These are phyloP conservation scores for Paraescarpia echinospica DNA, from an alignment of 1,140 invertebrate species.

Conservation along the genomic window DNA sequence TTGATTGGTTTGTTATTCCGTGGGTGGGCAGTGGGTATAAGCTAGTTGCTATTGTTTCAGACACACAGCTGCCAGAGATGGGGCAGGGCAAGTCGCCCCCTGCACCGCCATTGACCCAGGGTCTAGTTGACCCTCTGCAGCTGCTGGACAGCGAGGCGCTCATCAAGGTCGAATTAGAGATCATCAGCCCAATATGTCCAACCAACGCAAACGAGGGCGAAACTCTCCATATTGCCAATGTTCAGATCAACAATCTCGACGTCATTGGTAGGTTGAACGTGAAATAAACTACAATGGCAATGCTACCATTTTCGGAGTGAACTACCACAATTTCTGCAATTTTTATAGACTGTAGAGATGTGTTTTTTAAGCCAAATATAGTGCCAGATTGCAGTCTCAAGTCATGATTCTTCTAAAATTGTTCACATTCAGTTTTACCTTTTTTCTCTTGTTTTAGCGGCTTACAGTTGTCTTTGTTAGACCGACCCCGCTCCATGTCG, in stretches of 20 bases:
- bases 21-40: no score
- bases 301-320: no score
- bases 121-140: not conserved
- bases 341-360: no score
- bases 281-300: not conserved
- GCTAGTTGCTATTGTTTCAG: not conserved
- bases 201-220: conserved; percentile 58
- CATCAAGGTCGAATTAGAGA: conserved; percentile 78
- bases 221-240: conserved; percentile 75
- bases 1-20: no score
- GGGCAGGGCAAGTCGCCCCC: not conserved
- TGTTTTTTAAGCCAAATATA: no score
- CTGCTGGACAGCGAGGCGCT: conserved; percentile 69
- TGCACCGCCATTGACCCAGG: not conserved
- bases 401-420: no score
- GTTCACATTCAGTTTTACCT: no score
- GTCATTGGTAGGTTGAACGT: conserved; percentile 72
- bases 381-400: no score
- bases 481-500: no score
- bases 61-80: not conserved
- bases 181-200: conserved; percentile 66
- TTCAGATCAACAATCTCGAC: conserved; percentile 92
- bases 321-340: no score
- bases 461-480: no score
- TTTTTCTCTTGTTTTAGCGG: no score